These are phyloP conservation scores for Oryzias dopingdopingensis DNA, from an alignment of 2,797 vertebrate genomes.

Conservation along the genomic window DNA sequence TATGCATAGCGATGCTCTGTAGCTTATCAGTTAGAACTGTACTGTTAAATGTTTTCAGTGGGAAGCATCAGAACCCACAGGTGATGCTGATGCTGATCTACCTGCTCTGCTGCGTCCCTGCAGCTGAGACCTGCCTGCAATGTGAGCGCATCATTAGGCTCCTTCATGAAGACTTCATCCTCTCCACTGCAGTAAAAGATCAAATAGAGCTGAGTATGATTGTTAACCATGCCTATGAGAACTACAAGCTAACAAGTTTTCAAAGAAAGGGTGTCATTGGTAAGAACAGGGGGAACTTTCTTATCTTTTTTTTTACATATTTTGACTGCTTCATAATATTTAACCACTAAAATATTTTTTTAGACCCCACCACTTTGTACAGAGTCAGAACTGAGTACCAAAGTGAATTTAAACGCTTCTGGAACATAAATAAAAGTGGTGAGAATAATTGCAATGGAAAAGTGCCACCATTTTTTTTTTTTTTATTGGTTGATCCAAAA, in stretches of 20 bases:
- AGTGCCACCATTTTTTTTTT: too few relatives aligned
- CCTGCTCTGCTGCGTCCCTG: conserved; percentile 36
- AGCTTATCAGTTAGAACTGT: neutral
- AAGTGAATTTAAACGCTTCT: conserved; percentile 69
- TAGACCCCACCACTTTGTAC: conserved; percentile 76
- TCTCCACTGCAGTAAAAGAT: conserved; percentile 30
- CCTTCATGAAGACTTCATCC: conserved; percentile 63
- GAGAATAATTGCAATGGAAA: conserved; percentile 10
- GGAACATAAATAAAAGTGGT: conserved; percentile 49
- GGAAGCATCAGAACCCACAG: neutral
- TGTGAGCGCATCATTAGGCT: conserved; percentile 62
- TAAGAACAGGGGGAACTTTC: conserved; percentile 39
- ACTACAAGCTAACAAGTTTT: conserved; percentile 57
- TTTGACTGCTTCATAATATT: neutral
- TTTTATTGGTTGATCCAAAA: too few relatives aligned
- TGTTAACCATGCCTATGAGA: conserved; percentile 44
- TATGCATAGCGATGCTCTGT: neutral
- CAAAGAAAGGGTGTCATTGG: conserved; percentile 64
- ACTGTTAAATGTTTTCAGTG: neutral
- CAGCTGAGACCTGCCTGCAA: conserved; percentile 67
- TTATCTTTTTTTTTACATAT: neutral
- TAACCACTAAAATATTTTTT: neutral
- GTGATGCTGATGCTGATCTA: conserved; percentile 35
- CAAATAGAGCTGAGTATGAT: conserved; percentile 62
- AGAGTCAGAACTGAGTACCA: conserved; percentile 73